Evolutionary conservation across 2,113 vertebrate species (phyloP), one percentile per base, ranked within the genome.

Genomic region (Percina caprodes): DNA sequence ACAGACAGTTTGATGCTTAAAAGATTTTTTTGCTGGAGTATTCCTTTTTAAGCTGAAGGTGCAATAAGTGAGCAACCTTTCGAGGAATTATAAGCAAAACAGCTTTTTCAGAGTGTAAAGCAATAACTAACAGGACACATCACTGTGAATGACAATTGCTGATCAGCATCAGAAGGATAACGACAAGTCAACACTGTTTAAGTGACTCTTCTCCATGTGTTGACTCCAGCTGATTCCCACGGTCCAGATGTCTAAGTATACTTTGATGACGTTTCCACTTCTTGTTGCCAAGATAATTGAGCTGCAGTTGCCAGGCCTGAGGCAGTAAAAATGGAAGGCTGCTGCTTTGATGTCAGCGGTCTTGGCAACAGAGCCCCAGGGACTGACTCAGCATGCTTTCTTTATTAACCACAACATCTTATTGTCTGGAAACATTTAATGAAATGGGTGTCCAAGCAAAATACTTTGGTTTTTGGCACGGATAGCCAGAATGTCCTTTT

Each of bases 241-340:
- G 3, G 49, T 72, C 74, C 87, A 89, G 78, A 82, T 79, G 82
- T 73, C 59, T 66, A 52, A 85, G 19, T 69, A 13, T 12, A 23
- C 61, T 76, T 82, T 69, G 18, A 74, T 82, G 62, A 26, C 69
- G 21, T 21, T 24, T n/a, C 42, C 66, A 48, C 24, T 45, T 39
- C 65, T 55, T 55, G 55, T 70, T 74, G 55, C 49, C 61, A 56
- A 63, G 14, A 78, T 68, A 48, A 83, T 73, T 73, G 26, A n/a
- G 45, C 69, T 45, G 12, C 45, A 23, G 52, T 16, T 45, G 77
- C 74, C 61, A 48, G 45, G n/a, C 48, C 35, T 0, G 33, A 68
- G 55, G 65, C 33, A 1, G 0, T 68, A n/a, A 72, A 42, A 70
- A 46, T n/a, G 55, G 24, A 39, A 42, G 55, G 52, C 62, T 58